Evolutionary conservation across 2,797 vertebrate species (phyloP).

Genomic region (Monodelphis domestica): DNA sequence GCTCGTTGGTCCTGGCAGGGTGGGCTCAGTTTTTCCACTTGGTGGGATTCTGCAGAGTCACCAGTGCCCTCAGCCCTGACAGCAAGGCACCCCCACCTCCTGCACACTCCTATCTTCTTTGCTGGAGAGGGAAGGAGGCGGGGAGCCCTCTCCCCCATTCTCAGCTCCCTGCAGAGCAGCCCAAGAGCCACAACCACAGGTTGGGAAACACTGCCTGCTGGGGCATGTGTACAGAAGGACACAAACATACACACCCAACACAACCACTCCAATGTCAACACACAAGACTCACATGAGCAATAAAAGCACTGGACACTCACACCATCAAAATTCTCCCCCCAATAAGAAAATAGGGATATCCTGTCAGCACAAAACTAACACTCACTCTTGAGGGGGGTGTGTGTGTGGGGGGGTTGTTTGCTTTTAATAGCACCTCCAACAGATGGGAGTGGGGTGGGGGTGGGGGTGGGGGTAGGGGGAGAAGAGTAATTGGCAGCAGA

Average conservation of each 20-base stretch:
- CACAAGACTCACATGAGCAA: background rate
- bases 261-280: background rate
- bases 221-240: background rate
- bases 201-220: background rate
- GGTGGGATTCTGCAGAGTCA: background rate
- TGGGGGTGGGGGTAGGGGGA: background rate
- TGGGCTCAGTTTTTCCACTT: background rate
- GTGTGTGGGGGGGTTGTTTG: too few species aligned
- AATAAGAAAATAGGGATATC: background rate
- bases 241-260: accelerated
- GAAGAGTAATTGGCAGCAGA: background rate
- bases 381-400: too few species aligned
- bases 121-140: background rate
- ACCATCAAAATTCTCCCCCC: background rate
- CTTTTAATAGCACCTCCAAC: background rate
- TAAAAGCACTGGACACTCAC: background rate
- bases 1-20: background rate
- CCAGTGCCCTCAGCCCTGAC: background rate
- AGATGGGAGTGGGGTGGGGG: background rate
- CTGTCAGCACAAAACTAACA: background rate
- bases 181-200: background rate
- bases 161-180: background rate
- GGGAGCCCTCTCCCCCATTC: background rate
- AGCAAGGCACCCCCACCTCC: background rate
- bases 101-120: background rate